phyloP scores from a whole-genome alignment of 2,797 vertebrate genomes.

The Triplophysa yarkandensis region DNA sequence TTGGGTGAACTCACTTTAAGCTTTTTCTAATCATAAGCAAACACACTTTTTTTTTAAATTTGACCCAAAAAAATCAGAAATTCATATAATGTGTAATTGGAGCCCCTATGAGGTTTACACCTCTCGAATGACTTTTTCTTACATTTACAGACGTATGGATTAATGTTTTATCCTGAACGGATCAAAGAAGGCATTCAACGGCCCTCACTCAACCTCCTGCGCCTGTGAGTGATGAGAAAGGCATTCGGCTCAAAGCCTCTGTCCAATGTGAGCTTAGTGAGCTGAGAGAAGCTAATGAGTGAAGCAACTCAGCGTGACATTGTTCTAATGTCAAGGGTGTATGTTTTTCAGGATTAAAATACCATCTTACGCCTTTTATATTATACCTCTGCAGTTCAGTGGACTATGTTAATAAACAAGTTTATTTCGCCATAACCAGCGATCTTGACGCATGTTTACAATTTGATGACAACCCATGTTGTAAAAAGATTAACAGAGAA shows the following conservation, averaged over 20 bases:
- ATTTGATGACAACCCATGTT: not conserved
- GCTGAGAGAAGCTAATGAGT: not conserved
- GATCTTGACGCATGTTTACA: not conserved
- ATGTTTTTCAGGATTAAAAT: slow-evolving; percentile 25
- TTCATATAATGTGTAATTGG: not conserved
- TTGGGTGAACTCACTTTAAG: too few species aligned
- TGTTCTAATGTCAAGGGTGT: slow-evolving; percentile 28
- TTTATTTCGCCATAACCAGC: not conserved
- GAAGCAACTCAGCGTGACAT: not conserved
- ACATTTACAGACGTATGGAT: slow-evolving; percentile 21
- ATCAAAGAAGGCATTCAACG: slow-evolving; percentile 32
- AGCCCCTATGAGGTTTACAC: not conserved
- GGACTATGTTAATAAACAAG: not conserved
- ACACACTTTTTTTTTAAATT: not conserved
- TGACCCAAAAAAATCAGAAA: not conserved
- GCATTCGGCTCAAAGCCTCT: not conserved
- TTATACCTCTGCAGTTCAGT: not conserved
- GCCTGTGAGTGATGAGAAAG: not conserved
- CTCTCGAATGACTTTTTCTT: slow-evolving; percentile 17
- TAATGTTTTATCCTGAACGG: slow-evolving; percentile 31
- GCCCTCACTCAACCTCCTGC: not conserved
- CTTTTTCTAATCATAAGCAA: too few species aligned
- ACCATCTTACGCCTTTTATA: not conserved
- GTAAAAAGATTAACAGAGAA: slow-evolving; percentile 29
- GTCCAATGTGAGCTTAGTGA: not conserved